Evolutionary conservation across 2,888 invertebrate genomes (phyloP).

Genomic region (Boloria euphrosyne): DNA sequence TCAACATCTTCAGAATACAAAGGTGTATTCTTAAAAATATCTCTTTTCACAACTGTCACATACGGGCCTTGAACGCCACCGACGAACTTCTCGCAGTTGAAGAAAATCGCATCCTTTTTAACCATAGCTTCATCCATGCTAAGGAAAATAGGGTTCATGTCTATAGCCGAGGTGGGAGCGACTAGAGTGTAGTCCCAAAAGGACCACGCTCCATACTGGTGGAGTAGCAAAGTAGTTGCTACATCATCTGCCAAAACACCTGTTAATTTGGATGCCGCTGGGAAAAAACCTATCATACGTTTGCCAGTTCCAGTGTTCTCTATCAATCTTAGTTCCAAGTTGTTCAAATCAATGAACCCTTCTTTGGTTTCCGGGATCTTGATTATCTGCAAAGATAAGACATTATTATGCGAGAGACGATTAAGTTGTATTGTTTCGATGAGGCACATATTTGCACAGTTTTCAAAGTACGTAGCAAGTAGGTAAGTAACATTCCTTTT

Average conservation of each 20-base stretch:
- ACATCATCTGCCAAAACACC: constrained; percentile 93
- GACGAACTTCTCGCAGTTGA: constrained; percentile 94
- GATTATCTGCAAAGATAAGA: constrained; percentile 83
- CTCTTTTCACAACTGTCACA: constrained; percentile 79
- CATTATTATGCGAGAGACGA: constrained; percentile 24
- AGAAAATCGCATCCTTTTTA: constrained; percentile 93
- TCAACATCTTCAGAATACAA: constrained; percentile 70
- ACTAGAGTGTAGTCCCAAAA: constrained; percentile 96
- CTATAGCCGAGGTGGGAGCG: constrained; percentile 89
- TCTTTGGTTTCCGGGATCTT: constrained; percentile 90
- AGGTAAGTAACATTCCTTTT: neutral
- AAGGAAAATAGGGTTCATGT: constrained; percentile 90
- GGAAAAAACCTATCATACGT: constrained; percentile 91
- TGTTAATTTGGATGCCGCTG: constrained; percentile 93
- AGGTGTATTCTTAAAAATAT: constrained; percentile 71
- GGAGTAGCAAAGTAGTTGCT: constrained; percentile 89
- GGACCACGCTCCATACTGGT: constrained; percentile 90
- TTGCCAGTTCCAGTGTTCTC: constrained; percentile 84
- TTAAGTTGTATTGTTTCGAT: constrained; percentile 16
- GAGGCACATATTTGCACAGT: constrained; percentile 8
- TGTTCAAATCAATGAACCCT: constrained; percentile 90
- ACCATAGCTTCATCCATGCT: constrained; percentile 88
- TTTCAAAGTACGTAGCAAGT: no score
- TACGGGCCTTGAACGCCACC: constrained; percentile 94
- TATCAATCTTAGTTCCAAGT: constrained; percentile 87